These are phyloP conservation scores for Mactra quadrangularis DNA, from an alignment of 1,140 invertebrate genomes.

Conservation along the genomic window DNA sequence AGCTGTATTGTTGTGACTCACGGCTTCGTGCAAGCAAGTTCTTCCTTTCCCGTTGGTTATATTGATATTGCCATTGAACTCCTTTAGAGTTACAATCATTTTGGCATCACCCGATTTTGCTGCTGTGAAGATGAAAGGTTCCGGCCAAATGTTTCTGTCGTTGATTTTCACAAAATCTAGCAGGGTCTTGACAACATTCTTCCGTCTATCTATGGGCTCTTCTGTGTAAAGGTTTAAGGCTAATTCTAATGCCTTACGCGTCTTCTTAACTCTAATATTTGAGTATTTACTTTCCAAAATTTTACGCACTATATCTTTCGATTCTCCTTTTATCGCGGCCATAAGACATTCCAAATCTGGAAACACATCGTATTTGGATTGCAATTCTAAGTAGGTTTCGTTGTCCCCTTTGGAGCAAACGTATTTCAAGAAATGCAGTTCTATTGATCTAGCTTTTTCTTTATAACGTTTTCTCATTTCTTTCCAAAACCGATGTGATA, in stretches of 20 bases:
- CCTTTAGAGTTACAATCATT: background rate
- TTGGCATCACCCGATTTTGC: background rate
- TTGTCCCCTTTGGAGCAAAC: background rate
- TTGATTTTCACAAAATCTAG: background rate
- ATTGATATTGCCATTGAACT: conserved; percentile 15
- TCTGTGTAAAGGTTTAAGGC: background rate
- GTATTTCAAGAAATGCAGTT: background rate
- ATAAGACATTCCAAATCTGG: background rate
- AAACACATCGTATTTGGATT: background rate
- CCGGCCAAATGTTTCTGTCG: background rate
- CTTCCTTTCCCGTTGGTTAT: conserved; percentile 1
- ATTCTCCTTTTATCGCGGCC: background rate
- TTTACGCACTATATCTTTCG: background rate
- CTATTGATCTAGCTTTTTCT: background rate
- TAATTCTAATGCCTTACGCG: background rate
- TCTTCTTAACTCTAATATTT: background rate
- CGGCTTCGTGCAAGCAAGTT: conserved; percentile 4
- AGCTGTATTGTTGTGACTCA: background rate
- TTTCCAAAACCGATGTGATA: background rate
- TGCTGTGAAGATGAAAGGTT: background rate
- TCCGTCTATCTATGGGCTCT: background rate
- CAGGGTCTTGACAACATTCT: background rate
- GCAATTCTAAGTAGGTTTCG: conserved; percentile 7
- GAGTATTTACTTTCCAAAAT: background rate
- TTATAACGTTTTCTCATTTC: background rate